A percentile compares a stretch with the other conserved stretches of the same genome.
Conservation (phyloP, 2,888 invertebrate genomes). For the Argyra leucocephala region DNA sequence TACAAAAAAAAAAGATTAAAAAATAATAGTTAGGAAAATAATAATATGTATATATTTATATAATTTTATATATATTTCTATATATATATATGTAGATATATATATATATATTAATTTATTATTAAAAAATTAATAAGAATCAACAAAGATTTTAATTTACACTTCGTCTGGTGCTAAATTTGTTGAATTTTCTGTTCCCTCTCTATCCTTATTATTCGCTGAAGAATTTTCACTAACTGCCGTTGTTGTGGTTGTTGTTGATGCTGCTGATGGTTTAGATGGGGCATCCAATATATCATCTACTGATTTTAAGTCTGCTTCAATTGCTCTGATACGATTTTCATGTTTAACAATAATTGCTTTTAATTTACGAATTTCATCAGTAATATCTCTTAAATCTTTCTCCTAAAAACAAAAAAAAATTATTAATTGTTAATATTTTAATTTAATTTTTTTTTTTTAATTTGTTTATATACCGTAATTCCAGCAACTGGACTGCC, state of each 20-base stretch:
- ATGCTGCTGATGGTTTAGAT: slow-evolving; percentile 14
- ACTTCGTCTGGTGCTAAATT: slow-evolving; percentile 36
- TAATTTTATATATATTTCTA: not conserved
- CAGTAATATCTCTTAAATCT: slow-evolving; percentile 71
- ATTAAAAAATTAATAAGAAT: not conserved
- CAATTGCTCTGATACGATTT: slow-evolving; percentile 49
- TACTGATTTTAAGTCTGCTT: slow-evolving; percentile 37
- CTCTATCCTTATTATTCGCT: not conserved
- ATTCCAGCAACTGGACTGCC: slow-evolving; percentile 13
- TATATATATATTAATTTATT: no score
- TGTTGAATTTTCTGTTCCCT: slow-evolving; percentile 25
- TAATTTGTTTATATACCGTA: slow-evolving; percentile 14
- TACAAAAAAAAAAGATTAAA: not conserved
- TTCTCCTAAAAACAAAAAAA: slow-evolving; percentile 38
- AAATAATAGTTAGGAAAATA: not conserved
- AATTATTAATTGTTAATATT: not conserved
- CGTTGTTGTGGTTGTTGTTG: slow-evolving; percentile 19
- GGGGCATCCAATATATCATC: slow-evolving; percentile 33
- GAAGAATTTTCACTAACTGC: slow-evolving; percentile 31
- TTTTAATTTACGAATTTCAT: slow-evolving; percentile 84
- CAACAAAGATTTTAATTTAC: slow-evolving; percentile 26
- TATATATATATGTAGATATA: not conserved
- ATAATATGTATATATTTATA: not conserved
- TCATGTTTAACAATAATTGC: slow-evolving; percentile 92
- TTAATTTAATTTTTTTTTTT: not conserved